Conservation (phyloP, 2,113 vertebrate genomes). For the Amphiprion ocellaris region DNA sequence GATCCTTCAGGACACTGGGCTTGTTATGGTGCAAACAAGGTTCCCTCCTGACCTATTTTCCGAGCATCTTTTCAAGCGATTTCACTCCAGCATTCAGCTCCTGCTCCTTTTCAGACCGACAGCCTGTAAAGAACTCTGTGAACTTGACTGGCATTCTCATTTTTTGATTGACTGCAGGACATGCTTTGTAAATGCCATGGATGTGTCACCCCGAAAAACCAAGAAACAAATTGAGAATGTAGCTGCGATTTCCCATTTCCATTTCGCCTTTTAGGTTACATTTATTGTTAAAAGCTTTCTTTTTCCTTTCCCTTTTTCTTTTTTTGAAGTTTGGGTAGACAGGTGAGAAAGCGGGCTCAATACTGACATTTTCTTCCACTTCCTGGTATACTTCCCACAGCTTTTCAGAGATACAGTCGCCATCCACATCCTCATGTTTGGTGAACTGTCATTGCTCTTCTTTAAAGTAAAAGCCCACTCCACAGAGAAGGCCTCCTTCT, state of each 20-base stretch:
- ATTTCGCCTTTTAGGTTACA: conserved; percentile 21
- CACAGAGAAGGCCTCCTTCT: conserved; percentile 38
- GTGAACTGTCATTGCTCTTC: conserved; percentile 56
- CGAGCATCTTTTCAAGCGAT: conserved; percentile 41
- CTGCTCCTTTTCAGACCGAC: conserved; percentile 48
- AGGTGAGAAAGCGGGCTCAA: conserved; percentile 34
- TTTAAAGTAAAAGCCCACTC: conserved; percentile 45
- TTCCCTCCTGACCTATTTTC: conserved; percentile 69
- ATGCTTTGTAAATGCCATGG: conserved; percentile 63
- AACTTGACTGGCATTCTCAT: conserved; percentile 61
- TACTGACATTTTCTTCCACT: conserved; percentile 42
- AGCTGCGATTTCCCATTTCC: conserved; percentile 23
- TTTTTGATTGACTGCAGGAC: conserved; percentile 63
- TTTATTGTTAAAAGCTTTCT: conserved; percentile 10
- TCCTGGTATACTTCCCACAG: conserved; percentile 20
- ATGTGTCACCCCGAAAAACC: conserved; percentile 52
- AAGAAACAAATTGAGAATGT: conserved; percentile 39
- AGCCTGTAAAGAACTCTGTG: conserved; percentile 47
- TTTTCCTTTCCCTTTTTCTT: not conserved
- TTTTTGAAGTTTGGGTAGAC: conserved; percentile 26
- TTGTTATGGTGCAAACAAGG: conserved; percentile 49
- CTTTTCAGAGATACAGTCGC: conserved; percentile 46
- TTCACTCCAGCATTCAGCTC: conserved; percentile 56
- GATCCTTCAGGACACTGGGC: conserved; percentile 50
- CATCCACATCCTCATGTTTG: conserved; percentile 41